A percentile compares a stretch with the other conserved stretches of the same genome.
phyloP scores from a whole-genome alignment of 2,113 vertebrate species.

The Peromyscus polionotus region DNA sequence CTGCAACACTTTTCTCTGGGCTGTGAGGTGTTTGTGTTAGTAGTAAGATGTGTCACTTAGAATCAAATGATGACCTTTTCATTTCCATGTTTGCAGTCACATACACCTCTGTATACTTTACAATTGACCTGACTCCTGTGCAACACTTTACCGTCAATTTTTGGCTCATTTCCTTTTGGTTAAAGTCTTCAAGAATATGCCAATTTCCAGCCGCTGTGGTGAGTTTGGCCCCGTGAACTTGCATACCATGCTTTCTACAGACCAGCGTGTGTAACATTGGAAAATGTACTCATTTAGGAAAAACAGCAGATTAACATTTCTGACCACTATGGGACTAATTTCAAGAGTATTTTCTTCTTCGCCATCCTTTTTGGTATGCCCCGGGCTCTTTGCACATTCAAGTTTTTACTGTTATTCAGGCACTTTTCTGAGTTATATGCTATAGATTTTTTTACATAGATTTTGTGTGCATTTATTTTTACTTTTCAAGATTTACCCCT shows the following conservation, averaged over 20 bases:
- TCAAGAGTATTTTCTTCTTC: neutral
- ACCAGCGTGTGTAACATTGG: neutral
- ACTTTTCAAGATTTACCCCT: neutral
- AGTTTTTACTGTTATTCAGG: neutral
- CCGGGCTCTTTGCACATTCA: neutral
- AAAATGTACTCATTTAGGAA: neutral
- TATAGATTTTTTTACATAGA: neutral
- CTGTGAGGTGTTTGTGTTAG: neutral
- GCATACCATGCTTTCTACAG: neutral
- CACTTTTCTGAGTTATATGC: neutral
- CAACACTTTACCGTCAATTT: neutral
- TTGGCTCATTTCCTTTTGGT: neutral
- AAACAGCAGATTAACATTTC: conserved; percentile 17
- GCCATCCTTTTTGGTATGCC: neutral
- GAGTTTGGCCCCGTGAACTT: neutral
- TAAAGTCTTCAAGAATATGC: neutral
- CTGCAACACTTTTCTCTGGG: neutral
- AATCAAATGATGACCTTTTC: neutral
- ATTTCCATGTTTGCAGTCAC: neutral
- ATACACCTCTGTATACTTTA: neutral
- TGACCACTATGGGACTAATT: neutral
- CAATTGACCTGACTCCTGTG: neutral
- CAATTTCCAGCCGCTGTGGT: neutral
- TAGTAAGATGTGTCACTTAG: neutral
- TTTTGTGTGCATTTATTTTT: neutral